Evolutionary conservation across 2,888 invertebrate species (phyloP).

Genomic region (Iselma pallidipennis): DNA sequence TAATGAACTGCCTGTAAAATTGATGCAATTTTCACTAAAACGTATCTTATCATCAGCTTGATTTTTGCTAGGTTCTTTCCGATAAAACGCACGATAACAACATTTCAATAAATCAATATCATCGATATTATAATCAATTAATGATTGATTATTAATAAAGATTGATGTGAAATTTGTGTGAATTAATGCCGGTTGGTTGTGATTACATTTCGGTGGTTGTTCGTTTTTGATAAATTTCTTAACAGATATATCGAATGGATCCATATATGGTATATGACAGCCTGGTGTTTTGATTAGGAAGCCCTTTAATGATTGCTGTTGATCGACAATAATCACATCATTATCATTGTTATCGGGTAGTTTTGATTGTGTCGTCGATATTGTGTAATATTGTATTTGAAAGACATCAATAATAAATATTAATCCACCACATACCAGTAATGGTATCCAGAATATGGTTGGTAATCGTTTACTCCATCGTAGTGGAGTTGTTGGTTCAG

Average conservation of each 20-base stretch:
- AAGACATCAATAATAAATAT: conserved; percentile 46
- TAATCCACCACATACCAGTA: conserved; percentile 38
- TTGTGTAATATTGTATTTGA: conserved; percentile 35
- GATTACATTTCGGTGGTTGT: conserved; percentile 59
- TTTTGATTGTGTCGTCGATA: not conserved
- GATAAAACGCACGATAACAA: conserved; percentile 65
- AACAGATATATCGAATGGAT: conserved; percentile 64
- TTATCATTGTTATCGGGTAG: conserved; percentile 3
- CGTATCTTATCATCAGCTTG: conserved; percentile 59
- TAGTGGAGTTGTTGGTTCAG: conserved; percentile 20
- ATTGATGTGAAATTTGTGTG: conserved; percentile 64
- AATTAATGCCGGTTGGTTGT: conserved; percentile 59
- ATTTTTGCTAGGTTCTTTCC: conserved; percentile 58
- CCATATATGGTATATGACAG: conserved; percentile 68
- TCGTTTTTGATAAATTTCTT: conserved; percentile 60
- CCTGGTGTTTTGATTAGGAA: conserved; percentile 63
- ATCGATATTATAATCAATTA: conserved; percentile 59
- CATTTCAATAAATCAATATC: conserved; percentile 59
- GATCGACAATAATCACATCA: not conserved
- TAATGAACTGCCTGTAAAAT: conserved; percentile 56
- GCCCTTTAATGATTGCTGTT: conserved; percentile 27
- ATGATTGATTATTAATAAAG: conserved; percentile 58
- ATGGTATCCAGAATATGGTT: conserved; percentile 39
- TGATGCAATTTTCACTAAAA: conserved; percentile 58
- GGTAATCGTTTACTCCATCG: conserved; percentile 36